A percentile compares a stretch with the other conserved stretches of the same genome.
Conservation (phyloP, 1,140 invertebrate species). For the Trypoxylus dichotomus region DNA sequence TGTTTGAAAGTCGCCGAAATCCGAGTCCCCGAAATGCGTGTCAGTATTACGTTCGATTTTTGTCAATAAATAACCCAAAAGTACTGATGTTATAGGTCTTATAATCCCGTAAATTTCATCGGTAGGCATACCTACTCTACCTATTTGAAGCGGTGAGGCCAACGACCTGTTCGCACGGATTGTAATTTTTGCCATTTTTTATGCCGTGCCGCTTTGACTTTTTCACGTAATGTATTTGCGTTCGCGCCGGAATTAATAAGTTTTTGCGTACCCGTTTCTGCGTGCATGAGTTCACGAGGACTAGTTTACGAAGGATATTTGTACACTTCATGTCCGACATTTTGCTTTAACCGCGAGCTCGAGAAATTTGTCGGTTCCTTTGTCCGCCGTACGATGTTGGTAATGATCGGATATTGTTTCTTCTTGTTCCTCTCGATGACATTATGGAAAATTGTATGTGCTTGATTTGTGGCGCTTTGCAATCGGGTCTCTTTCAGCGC, state of each 20-base stretch:
- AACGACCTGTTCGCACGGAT: constrained; percentile 10
- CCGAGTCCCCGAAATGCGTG: constrained; percentile 18
- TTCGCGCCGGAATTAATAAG: constrained; percentile 15
- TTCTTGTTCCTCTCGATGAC: background rate
- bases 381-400: background rate
- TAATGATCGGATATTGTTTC: background rate
- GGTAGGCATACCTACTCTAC: background rate
- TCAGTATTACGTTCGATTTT: constrained; percentile 24
- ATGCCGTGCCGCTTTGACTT: constrained; percentile 7
- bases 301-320: constrained; percentile 17
- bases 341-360: background rate
- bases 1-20: constrained; percentile 23
- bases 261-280: constrained; percentile 21
- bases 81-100: background rate
- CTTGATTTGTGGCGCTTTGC: background rate
- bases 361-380: constrained; percentile 16
- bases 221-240: constrained; percentile 24
- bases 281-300: background rate
- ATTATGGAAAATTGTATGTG: background rate
- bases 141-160: background rate
- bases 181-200: constrained; percentile 24
- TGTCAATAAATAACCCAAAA: constrained; percentile 8
- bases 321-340: constrained; percentile 3
- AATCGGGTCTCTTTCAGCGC: background rate
- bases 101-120: background rate